Conservation (phyloP, 2,888 invertebrate genomes). For the Lagria hirta region DNA sequence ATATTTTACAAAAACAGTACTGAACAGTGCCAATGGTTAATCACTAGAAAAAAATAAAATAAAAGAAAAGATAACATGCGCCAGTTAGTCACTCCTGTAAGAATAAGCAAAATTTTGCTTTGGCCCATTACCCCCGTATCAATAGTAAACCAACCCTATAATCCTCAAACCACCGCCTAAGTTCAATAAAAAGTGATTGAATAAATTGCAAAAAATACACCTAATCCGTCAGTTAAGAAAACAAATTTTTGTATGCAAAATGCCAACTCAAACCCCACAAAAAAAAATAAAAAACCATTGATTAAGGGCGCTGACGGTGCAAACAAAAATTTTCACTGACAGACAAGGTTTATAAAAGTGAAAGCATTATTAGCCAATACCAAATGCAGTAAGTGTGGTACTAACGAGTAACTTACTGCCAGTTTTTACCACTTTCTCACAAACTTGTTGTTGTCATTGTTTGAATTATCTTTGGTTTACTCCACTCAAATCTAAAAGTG, state of each 20-base stretch:
- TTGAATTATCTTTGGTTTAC: constrained; percentile 27
- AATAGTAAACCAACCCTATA: no score
- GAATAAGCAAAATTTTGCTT: no score
- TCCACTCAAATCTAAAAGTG: constrained; percentile 28
- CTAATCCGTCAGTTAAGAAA: no score
- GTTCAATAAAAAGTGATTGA: no score
- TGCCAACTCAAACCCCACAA: background rate
- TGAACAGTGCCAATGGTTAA: no score
- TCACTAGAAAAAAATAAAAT: background rate
- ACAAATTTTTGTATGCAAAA: no score
- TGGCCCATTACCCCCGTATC: no score
- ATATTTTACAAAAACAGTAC: constrained; percentile 1
- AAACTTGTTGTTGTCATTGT: constrained; percentile 25
- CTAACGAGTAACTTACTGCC: constrained; percentile 22
- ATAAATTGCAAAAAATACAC: no score
- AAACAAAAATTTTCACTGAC: constrained; percentile 9
- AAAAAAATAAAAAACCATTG: constrained; percentile 4
- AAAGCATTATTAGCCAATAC: constrained; percentile 17
- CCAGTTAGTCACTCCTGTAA: no score
- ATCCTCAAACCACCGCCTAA: no score
- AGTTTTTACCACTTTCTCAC: constrained; percentile 12
- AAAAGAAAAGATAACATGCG: background rate
- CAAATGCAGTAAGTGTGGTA: constrained; percentile 22
- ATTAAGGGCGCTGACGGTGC: constrained; percentile 1
- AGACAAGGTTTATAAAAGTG: no score